Base-by-base conservation (phyloP, 1,140 invertebrate genomes). In the Listronotus oregonensis region DNA sequence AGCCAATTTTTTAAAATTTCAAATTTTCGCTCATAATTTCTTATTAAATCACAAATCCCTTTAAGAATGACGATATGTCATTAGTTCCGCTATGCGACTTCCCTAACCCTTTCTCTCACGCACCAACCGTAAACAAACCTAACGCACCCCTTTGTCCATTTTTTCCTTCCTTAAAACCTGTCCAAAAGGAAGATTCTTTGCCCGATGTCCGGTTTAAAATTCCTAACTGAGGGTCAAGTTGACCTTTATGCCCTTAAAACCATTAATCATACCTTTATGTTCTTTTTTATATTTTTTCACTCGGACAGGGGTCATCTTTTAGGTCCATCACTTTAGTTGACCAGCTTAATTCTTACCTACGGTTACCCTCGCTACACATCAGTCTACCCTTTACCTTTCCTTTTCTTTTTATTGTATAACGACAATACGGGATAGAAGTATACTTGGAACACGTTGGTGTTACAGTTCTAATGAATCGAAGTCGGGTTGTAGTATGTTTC, bases 211-310 rank as follows among this genome's bases (percentile, higher is more conserved):
- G 60, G 60, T 63, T 63, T 63, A 52, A 52, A 63, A 40, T 54
- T 37, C 39, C 60, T 54, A 42, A 14, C 31, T 17, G 40, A 65
- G 63, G 63, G 63, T 65, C 47, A 44, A 50, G 54, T 47, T 58
- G 63, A 65, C 63, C 63, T 65, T 37, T 47, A 34, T 43, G 55
- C 63, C 55, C 63, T 40, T 46, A 57, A 65, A 65, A 65, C 63
- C 63, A 65, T 65, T 65, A 65, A 65, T 65, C 63, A 65, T 65
- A 57, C 63, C 54, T 65, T 65, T 65, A 65, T 65, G 63, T 54
- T 42, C 31, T 61, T 63, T 63, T 63, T 63, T 54, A 44, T 46
- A 34, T 63, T 63, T 54, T 63, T 54, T 63, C 34, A 32, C 42
- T 63, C 60, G 60, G 60, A 63, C 60, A 63, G 60, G 60, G 60